Percentiles rank a stretch among this genome's conserved stretches.
Evolutionary conservation across 1,140 invertebrate genomes (phyloP).

Genomic region (Ostrea denselamellosa): DNA sequence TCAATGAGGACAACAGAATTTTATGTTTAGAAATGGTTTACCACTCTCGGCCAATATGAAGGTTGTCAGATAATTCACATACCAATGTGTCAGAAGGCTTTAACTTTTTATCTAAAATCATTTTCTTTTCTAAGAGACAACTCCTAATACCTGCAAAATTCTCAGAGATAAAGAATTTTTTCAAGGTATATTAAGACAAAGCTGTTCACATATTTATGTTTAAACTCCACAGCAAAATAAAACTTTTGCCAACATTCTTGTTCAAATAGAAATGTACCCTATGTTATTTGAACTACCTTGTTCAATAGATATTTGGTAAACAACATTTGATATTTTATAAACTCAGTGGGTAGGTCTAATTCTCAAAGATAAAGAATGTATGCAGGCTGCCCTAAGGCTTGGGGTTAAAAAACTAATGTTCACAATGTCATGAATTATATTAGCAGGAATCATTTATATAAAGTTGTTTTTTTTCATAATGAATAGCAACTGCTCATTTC

Average conservation of each 20-base stretch:
- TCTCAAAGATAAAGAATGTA: neutral
- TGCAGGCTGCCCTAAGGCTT: neutral
- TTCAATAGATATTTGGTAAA: neutral
- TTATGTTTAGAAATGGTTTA: neutral
- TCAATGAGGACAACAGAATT: neutral
- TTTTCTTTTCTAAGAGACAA: neutral
- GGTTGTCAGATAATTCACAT: conserved; percentile 23
- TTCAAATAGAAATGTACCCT: neutral
- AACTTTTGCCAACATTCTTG: neutral
- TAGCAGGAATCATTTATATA: no score
- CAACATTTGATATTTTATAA: neutral
- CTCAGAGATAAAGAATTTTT: neutral
- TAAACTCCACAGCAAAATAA: neutral
- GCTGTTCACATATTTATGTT: neutral
- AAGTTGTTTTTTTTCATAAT: no score
- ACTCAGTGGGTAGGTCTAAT: neutral
- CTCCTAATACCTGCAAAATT: neutral
- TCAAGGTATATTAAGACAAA: neutral
- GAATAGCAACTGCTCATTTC: no score
- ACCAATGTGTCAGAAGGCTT: neutral
- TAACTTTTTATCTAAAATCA: conserved; percentile 24
- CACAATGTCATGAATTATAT: no score
- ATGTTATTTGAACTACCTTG: neutral
- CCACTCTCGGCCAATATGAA: neutral
- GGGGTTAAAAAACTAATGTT: no score